Evolutionary conservation across 2,113 vertebrate species (phyloP), one percentile per base, ranked within the genome.

Genomic region (Microtus montanus): DNA sequence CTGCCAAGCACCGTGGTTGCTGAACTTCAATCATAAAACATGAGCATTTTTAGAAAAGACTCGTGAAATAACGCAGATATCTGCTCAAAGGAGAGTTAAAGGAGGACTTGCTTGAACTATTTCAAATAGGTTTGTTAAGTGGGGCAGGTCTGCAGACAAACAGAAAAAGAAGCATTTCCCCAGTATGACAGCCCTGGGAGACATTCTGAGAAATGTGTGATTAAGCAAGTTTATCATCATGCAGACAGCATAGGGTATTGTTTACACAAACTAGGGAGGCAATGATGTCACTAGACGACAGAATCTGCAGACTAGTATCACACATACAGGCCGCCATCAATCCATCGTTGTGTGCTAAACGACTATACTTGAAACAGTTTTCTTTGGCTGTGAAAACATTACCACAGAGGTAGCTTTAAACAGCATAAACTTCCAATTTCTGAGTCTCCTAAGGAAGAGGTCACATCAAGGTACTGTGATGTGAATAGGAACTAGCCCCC

Each of bases 111-210:
- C 20, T 70, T 6, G 35, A 64, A 75, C 41, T 7, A 79, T 89
- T 58, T 89, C 49, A 30, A 82, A 92, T 68, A 38, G 70, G n/a
- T 49, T 90, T 92, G 87, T 92, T 92, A 82, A 71, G 20, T 54
- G 24, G 13, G 66, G 17, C 54, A 58, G 4, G 12, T 0, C 7
- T 14, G 70, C n/a, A n/a, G 47, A 87, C 58, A 89, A 61, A 35
- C 33, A 66, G 38, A 52, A 80, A 93, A 82, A 63, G 5, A 88
- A 63, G 4, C 8, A 12, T 58, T 58, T 95, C 54, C 9, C 24
- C 30, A 80, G 79, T 19, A 52, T 11, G 12, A 22, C 24, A 49
- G 4, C 35, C 38, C 5, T 20, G 63, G 26, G 24, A 61, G 35
- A 33, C 8, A 44, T 26, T 26, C 73, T 87, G 61, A 78, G 73